Evolutionary conservation across 2,113 vertebrate species (phyloP).

Genomic region (Tachuris rubrigastra): DNA sequence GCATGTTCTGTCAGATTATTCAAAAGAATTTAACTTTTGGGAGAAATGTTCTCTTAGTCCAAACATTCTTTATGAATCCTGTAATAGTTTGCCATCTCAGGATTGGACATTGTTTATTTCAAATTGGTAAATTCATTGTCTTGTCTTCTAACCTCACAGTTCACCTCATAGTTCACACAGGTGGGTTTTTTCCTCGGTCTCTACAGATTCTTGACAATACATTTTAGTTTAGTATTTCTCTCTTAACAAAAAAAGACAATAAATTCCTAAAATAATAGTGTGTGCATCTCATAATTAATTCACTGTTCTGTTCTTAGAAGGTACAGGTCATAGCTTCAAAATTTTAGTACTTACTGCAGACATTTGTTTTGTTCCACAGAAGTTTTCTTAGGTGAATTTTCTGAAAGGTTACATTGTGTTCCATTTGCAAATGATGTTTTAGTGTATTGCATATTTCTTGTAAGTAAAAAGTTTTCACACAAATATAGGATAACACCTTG

Average conservation of each 20-base stretch:
- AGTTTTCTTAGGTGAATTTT: neutral
- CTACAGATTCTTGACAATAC: neutral
- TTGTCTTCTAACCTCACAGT: neutral
- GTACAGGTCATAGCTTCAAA: neutral
- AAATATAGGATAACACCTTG: neutral
- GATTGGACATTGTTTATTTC: neutral
- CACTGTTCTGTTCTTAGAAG: neutral
- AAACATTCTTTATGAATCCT: conserved; percentile 17
- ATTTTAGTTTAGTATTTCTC: neutral
- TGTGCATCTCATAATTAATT: neutral
- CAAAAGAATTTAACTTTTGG: conserved; percentile 36
- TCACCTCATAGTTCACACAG: neutral
- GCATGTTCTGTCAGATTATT: conserved; percentile 51
- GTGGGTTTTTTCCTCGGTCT: neutral
- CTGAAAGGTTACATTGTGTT: neutral
- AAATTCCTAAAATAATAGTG: neutral
- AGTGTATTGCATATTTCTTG: neutral
- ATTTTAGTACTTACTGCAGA: neutral
- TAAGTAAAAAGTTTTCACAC: neutral
- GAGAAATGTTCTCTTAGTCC: neutral
- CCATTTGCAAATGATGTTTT: neutral
- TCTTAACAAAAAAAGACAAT: neutral
- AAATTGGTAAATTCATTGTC: neutral
- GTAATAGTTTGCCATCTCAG: conserved; percentile 1
- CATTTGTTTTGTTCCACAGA: neutral